A percentile compares a stretch with the other conserved stretches of the same genome.
Conservation (phyloP, 2,888 invertebrate species). For the Seira ritae region DNA sequence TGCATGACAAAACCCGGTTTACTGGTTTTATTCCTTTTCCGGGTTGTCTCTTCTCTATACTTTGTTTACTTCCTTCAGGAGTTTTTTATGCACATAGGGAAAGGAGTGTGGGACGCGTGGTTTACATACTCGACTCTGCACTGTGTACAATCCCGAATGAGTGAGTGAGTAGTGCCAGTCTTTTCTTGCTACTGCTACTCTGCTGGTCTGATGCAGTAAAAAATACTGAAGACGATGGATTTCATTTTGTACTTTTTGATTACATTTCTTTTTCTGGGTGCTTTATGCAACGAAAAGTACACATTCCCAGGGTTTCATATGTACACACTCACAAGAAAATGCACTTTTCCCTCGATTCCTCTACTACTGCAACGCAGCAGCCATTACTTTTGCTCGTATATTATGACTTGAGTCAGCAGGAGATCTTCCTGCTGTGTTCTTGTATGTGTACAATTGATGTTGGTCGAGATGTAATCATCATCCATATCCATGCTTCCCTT, state of each 20-base stretch:
- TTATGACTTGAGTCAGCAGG: conserved; percentile 60
- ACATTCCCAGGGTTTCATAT: no score
- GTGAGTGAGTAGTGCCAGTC: not conserved
- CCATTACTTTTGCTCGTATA: conserved; percentile 59
- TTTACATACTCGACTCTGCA: not conserved
- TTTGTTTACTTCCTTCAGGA: conserved; percentile 3
- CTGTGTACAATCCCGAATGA: not conserved
- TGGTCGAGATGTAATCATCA: conserved; percentile 52
- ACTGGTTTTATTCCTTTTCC: conserved; percentile 49
- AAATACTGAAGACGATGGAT: not conserved
- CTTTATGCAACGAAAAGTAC: not conserved
- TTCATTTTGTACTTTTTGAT: not conserved
- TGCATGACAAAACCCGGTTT: conserved; percentile 56
- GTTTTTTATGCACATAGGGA: not conserved
- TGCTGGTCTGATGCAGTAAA: no score
- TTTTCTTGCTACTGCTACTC: not conserved
- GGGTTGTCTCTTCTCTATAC: conserved; percentile 2
- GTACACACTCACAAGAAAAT: not conserved
- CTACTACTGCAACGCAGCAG: conserved; percentile 21
- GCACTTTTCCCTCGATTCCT: conserved; percentile 20
- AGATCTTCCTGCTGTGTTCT: conserved; percentile 53
- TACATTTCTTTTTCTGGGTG: not conserved
- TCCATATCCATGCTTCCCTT: conserved; percentile 42
- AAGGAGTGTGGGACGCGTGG: not conserved
- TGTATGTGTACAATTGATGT: conserved; percentile 50